phyloP scores from a whole-genome alignment of 2,888 invertebrate species.

The Pyrocoelia pectoralis region DNA sequence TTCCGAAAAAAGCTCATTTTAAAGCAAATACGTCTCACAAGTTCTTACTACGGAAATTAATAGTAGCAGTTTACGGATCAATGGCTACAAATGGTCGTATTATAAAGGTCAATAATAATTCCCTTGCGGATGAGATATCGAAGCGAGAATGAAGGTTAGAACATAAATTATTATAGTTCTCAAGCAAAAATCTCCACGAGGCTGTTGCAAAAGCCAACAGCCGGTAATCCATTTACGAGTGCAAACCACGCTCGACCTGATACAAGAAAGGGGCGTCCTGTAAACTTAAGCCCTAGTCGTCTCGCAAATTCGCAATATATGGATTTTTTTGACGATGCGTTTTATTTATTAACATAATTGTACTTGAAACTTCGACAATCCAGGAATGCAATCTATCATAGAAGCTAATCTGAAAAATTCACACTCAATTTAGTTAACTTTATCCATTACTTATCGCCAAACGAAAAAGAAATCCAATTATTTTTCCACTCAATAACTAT shows the following conservation, averaged over 20 bases:
- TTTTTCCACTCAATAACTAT: constrained; percentile 21
- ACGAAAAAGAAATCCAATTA: constrained; percentile 11
- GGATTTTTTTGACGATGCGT: too few species aligned
- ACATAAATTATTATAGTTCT: constrained; percentile 27
- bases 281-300: constrained; percentile 42
- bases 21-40: neutral
- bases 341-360: too few species aligned
- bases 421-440: constrained; percentile 21
- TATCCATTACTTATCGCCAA: constrained; percentile 12
- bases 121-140: constrained; percentile 16
- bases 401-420: constrained; percentile 14
- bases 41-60: constrained; percentile 5
- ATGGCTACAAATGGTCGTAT: constrained; percentile 12
- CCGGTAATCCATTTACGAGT: constrained; percentile 47
- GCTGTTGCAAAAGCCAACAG: constrained; percentile 41
- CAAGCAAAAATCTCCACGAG: constrained; percentile 23
- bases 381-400: constrained; percentile 7
- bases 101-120: constrained; percentile 28
- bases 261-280: constrained; percentile 37
- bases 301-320: constrained; percentile 41
- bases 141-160: constrained; percentile 18
- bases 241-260: constrained; percentile 41
- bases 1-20: neutral
- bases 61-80: constrained; percentile 14
- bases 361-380: constrained; percentile 1